Conservation (phyloP, 35 echinoderm and acorn worm genomes). For the Apostichopus californicus region DNA sequence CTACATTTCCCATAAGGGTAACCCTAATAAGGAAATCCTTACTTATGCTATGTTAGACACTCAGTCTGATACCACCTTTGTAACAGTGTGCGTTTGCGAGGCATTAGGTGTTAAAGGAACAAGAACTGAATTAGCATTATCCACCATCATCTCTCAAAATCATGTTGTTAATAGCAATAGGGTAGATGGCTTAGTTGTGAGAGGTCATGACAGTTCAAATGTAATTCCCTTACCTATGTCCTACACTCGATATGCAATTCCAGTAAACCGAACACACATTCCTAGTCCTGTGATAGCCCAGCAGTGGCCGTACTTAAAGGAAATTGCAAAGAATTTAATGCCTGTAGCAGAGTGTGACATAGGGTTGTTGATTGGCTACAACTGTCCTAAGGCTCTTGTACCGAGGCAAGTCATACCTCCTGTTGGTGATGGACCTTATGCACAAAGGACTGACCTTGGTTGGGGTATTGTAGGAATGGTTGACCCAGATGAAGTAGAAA, state of each 20-base stretch:
- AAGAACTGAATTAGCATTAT: constrained; percentile 30
- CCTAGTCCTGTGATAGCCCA: background rate
- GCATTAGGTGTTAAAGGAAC: constrained; percentile 32
- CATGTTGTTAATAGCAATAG: too few relatives aligned
- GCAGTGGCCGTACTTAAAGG: background rate
- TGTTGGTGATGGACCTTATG: too few relatives aligned
- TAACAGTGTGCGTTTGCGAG: constrained; percentile 22
- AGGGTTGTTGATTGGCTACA: background rate
- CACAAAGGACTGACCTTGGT: too few relatives aligned
- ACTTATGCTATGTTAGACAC: constrained; percentile 70
- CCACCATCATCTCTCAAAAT: constrained; percentile 47
- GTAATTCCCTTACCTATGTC: background rate
- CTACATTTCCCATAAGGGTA: background rate
- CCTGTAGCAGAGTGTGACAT: background rate
- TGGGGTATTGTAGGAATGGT: too few relatives aligned
- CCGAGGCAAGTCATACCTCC: too few relatives aligned
- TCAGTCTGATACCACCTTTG: constrained; percentile 69
- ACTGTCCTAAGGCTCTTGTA: too few relatives aligned
- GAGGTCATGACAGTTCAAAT: constrained; percentile 9
- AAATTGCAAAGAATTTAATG: constrained; percentile 4
- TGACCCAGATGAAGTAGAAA: too few relatives aligned
- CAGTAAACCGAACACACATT: background rate
- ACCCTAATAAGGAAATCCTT: constrained; percentile 47
- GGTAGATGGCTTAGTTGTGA: constrained; percentile 12
- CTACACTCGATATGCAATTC: constrained; percentile 1